Base-by-base conservation (phyloP, 2,113 vertebrate species). In the Tursiops truncatus region DNA sequence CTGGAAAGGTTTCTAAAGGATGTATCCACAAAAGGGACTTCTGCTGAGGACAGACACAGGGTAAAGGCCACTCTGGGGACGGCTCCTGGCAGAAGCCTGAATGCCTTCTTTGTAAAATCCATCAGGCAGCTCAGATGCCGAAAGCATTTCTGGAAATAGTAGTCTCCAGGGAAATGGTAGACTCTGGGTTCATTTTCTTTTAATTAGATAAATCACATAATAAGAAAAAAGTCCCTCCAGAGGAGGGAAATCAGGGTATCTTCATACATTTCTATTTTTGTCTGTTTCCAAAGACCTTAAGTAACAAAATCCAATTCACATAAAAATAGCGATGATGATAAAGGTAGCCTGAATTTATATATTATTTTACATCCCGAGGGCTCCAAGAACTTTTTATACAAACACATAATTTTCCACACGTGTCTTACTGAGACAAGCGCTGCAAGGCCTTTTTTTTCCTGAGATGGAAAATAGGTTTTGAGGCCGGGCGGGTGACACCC, bases 201-300 rank as follows among this genome's bases (percentile, higher is more conserved):
- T 94, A 97, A 97, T 97, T 91, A 95, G 92, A 58, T 81, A 56
- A 95, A 86, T 62, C 91, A 95, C 63, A 17, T 86, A 50, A 95
- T 5, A 84, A 91, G 58, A 67, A 82, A 73, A 89, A 79, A 65
- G 62, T 73, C 50, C 50, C 70, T 93, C 71, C 31, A 8, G 91
- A 53, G n/a, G 65, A 83, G 31, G 17, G 17, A 84, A 92, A 63
- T 89, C 81, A 84, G 81, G 53, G 11, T 70, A 62, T 89, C 86
- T 91, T 95, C 67, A 56, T 33, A 53, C 2, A 23, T 84, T 95
- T 80, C 91, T 96, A 83, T 97, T 97, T 97, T 82, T 86, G 53
- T 89, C 71, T 73, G 9, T 91, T 97, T 93, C 76, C 89, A 91
- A 96, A 85, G 85, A 85, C 62, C 81, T 74, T 97, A 77, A 79